A percentile compares a stretch with the other conserved stretches of the same genome.
Evolutionary conservation across 2,888 invertebrate genomes (phyloP).

Genomic region (Baccha elongata): DNA sequence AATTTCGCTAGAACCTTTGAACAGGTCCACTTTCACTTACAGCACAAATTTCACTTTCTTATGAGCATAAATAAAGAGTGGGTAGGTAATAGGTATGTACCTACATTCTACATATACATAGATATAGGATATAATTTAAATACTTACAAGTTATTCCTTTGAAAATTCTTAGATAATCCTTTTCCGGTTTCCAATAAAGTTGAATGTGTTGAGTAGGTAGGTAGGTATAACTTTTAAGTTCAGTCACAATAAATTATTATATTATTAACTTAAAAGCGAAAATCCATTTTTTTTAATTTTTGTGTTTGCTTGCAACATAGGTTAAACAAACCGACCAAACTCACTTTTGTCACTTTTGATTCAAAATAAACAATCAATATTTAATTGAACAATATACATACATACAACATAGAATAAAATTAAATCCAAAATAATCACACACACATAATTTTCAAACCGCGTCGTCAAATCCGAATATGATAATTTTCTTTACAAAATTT

Average conservation of each 20-base stretch:
- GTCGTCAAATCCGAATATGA: constrained; percentile 40
- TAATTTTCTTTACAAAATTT: constrained; percentile 14
- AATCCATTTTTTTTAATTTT: constrained; percentile 31
- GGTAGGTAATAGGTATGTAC: no score
- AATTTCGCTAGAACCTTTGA: no score
- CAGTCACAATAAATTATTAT: constrained; percentile 39
- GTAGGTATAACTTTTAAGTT: constrained; percentile 48
- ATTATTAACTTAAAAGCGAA: constrained; percentile 22
- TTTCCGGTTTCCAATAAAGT: constrained; percentile 51
- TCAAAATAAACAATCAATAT: constrained; percentile 10
- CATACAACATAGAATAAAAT: constrained; percentile 19
- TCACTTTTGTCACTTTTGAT: not conserved
- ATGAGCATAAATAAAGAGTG: not conserved
- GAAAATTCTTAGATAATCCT: constrained; percentile 69
- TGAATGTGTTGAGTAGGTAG: constrained; percentile 32
- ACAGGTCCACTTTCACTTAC: not conserved
- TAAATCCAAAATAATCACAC: constrained; percentile 34
- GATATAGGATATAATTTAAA: no score
- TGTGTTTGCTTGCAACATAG: constrained; percentile 31
- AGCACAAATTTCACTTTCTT: not conserved
- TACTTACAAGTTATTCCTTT: constrained; percentile 51
- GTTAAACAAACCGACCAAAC: constrained; percentile 24
- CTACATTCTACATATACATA: no score
- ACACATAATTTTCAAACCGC: constrained; percentile 16
- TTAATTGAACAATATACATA: not conserved